phyloP scores from a whole-genome alignment of 92 coral and sea anemone genomes.

The Parazoanthus atlanticus region DNA sequence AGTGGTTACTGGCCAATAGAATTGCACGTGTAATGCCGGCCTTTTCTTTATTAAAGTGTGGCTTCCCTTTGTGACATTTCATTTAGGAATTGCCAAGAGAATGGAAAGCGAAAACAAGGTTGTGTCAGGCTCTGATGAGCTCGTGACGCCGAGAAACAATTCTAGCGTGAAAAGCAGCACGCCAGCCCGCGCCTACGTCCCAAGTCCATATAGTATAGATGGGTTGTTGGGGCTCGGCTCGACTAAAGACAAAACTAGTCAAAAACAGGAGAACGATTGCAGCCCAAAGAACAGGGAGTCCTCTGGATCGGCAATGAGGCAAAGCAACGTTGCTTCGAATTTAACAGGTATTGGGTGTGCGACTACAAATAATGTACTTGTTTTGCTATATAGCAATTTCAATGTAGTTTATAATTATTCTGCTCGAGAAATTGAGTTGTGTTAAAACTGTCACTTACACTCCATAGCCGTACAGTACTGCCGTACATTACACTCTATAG shows the following conservation, averaged over 20 bases:
- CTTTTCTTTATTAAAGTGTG: slow-evolving; percentile 60
- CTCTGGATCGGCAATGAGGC: not conserved
- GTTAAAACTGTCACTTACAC: not conserved
- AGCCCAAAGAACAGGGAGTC: not conserved
- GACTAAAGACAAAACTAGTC: not conserved
- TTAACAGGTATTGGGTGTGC: not conserved
- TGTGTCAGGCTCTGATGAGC: slow-evolving; percentile 5
- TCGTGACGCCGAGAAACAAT: not conserved
- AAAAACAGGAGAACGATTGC: not conserved
- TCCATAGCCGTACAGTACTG: not conserved
- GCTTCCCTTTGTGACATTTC: slow-evolving; percentile 50
- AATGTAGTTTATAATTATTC: not conserved
- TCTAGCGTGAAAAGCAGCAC: not conserved
- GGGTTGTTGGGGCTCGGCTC: slow-evolving; percentile 75
- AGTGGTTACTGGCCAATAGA: slow-evolving; percentile 66
- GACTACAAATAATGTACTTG: not conserved
- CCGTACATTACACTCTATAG: not conserved
- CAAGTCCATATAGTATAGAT: slow-evolving; percentile 74
- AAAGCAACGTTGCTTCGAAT: not conserved
- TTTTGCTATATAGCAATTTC: not conserved
- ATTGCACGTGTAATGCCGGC: slow-evolving; percentile 63
- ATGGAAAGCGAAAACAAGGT: slow-evolving; percentile 38
- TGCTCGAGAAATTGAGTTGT: not conserved
- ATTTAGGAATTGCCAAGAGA: slow-evolving; percentile 39
- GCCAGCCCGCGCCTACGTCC: slow-evolving; percentile 3